Evolutionary conservation across 2,113 vertebrate species (phyloP), one percentile per base, ranked within the genome.

Genomic region (Xiphias gladius): DNA sequence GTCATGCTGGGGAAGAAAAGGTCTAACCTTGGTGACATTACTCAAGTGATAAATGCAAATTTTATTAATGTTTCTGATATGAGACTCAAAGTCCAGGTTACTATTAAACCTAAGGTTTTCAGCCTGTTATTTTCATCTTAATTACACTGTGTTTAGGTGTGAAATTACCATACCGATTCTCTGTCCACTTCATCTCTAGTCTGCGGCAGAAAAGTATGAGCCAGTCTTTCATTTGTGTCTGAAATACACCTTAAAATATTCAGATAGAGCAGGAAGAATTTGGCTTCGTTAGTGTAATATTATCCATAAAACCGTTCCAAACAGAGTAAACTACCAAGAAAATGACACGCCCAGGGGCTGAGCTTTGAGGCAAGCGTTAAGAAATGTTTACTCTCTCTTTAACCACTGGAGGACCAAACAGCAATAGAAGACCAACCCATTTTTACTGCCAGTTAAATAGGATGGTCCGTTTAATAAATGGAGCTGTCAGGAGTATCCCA

Each of bases 21-120:
- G 61, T 80, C 39, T 30, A 50, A 74, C 76, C 62, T 72, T 19
- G 1, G 59, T 72, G 74, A 80, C 48, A 55, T 77, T 85, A n/a
- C 76, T 71, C 20, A 59, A 59, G 78, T 37, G 30, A 79, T 73
- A 67, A 84, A 80, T 82, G 81, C 82, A 69, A 64, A 84, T 84
- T 76, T 65, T 48, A 70, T 77, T 43, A 80, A 80, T 74, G 50
- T 68, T 66, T 84, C 67, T 70, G 58, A 62, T 61, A 57, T 57
- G 35, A 67, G 74, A 26, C 80, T 86, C n/a, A 28, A 41, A 63
- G 66, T 79, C 41, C 39, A 32, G 35, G 52, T 62, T 17, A 70
- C 26, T 32, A 65, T 75, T 62, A 75, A 75, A 46, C 54, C 54
- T 20, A 32, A 43, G 46, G 71, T 79, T 62, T 57, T 73, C 66